Evolutionary conservation across 2,888 invertebrate species (phyloP), one percentile per base, ranked within the genome.

Genomic region (Saturnia pavonia): DNA sequence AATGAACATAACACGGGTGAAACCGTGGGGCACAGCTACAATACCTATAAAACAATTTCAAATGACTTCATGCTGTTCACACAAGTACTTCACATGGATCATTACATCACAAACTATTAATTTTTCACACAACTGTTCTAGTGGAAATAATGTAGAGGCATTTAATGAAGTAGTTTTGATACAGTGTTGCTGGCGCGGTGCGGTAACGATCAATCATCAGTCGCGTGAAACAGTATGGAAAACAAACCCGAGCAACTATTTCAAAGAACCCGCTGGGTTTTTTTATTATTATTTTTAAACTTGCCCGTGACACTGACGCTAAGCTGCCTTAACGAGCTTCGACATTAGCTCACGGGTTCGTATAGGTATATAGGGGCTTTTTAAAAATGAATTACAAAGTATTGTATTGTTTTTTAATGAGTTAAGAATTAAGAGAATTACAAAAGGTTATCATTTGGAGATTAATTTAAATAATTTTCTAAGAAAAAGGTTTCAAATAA

Each of bases 291-390:
- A 88, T 91, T 92, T 91, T 90, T 89, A 88, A 88, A 89, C 88
- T 83, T 90, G 92, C 79, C 92, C 91, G 82, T 92, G 93, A 92
- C 93, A 92, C 90, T 93, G 93, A 93, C 88, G 88, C 83, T 89
- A 88, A 89, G 90, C 89, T 85, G 77, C 88, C 81, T 91, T 94
- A 94, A 94, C 93, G 93, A 93, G 91, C 89, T 92, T 88, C 81
- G 90, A 91, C 94, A 94, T 94, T 93, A 93, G 91, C 86, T 86
- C 80, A 85, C 83, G 83, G 83, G 83, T 81, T 85, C 82, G 80
- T 85, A 88, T 86, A 82, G n/a, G n/a, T n/a, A n/a, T 84, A 77
- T 77, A 77, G 76, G 77, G 84, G 82, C 84, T 85, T 89, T 88
- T 91, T 88, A 88, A 82, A 88, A 90, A 89, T 85, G 89, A 85